Conservation (phyloP, 1,140 invertebrate species). For the Calephelis virginiensis region DNA sequence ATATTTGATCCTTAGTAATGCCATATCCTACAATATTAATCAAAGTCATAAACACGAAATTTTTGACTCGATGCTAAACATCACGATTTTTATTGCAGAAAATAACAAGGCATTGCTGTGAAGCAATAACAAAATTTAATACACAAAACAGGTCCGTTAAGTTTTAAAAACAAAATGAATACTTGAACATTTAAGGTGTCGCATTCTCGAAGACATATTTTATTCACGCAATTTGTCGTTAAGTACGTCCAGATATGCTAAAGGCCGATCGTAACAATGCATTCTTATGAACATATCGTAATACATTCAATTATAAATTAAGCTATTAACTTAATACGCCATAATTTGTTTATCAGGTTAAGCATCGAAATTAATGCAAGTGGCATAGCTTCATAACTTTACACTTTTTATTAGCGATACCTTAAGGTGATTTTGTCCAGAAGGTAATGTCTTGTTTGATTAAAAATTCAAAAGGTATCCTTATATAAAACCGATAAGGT, state of each 20-base stretch:
- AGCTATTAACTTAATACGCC: slow-evolving; percentile 76
- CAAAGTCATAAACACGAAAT: no score
- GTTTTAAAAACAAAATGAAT: slow-evolving; percentile 42
- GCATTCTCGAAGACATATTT: slow-evolving; percentile 37
- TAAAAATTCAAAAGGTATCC: slow-evolving; percentile 34
- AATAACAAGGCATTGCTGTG: not conserved
- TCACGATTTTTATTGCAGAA: not conserved
- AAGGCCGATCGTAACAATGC: slow-evolving; percentile 65
- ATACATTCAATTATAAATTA: slow-evolving; percentile 77
- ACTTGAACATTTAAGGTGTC: slow-evolving; percentile 40
- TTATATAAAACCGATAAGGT: slow-evolving; percentile 32
- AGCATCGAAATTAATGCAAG: slow-evolving; percentile 78
- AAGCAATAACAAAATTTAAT: slow-evolving; percentile 41
- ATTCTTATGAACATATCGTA: slow-evolving; percentile 65
- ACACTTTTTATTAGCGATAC: slow-evolving; percentile 76
- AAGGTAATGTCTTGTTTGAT: slow-evolving; percentile 48
- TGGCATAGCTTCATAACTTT: slow-evolving; percentile 76
- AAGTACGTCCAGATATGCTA: slow-evolving; percentile 53
- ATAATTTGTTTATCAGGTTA: slow-evolving; percentile 78
- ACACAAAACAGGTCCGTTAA: slow-evolving; percentile 41
- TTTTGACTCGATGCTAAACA: not conserved
- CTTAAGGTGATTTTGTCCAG: slow-evolving; percentile 69
- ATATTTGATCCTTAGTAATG: no score
- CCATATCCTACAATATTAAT: no score
- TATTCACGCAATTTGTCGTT: slow-evolving; percentile 59